Conservation (phyloP, 2,888 invertebrate genomes). For the Cataglyphis cursor region DNA sequence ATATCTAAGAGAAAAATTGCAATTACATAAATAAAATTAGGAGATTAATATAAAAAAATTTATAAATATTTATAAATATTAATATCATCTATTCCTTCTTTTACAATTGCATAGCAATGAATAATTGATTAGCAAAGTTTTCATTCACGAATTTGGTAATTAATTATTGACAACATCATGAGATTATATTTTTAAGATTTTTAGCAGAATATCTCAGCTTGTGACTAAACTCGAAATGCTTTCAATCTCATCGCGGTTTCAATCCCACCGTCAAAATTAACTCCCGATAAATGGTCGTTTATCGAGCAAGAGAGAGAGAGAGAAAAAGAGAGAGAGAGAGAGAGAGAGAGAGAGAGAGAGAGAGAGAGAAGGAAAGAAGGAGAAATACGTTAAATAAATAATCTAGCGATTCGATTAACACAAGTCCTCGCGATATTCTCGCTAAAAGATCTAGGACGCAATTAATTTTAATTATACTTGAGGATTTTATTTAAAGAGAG, state of each 20-base stretch:
- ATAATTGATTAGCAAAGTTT: neutral
- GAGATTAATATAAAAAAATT: neutral
- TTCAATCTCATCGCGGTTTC: neutral
- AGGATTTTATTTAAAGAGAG: conserved; percentile 34
- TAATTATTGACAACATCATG: neutral
- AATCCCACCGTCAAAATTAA: conserved; percentile 42
- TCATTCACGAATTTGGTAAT: neutral
- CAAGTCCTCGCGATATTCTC: conserved; percentile 41
- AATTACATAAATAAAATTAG: neutral
- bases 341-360: neutral
- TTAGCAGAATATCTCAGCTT: neutral
- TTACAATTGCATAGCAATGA: neutral
- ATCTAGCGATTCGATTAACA: conserved; percentile 44
- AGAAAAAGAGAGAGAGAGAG: too few species aligned
- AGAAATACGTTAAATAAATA: conserved; percentile 42
- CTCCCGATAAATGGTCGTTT: conserved; percentile 38
- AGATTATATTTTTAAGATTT: neutral
- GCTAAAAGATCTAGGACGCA: conserved; percentile 48
- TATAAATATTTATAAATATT: too few species aligned
- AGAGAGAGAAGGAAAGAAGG: neutral
- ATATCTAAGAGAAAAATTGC: neutral
- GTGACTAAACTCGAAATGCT: neutral
- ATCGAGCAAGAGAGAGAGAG: conserved; percentile 8
- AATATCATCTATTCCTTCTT: neutral
- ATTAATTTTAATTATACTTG: conserved; percentile 49